Base-by-base conservation (phyloP, 2,888 invertebrate species). In the Germaria angustata region DNA sequence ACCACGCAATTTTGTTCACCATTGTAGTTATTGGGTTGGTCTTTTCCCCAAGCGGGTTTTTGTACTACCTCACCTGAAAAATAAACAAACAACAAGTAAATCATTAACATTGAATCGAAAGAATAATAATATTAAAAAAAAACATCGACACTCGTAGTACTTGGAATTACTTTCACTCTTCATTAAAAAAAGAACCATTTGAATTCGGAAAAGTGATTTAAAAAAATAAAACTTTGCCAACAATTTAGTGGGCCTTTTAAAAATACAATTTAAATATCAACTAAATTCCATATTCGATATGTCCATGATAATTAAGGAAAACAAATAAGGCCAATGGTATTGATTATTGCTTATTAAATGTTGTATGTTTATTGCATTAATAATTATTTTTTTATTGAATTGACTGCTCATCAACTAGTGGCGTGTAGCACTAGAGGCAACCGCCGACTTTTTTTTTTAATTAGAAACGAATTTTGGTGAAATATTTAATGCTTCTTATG, bases 1-100 rank as follows among this genome's bases (percentile, higher is more conserved):
- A 97, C 97, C n/a, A 95, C 97, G 91, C 98, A 98, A 90, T 98
- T 97, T 90, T 98, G 98, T 88, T 98, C 97, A 0, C 97, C 97
- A 89, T 98, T 98, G 92, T 98, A 98, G 90, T 98, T 98, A 90
- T 98, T 98, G 0, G 98, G 98, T 89, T 98, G 98, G 88, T 97
- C 97, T 89, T 96, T 96, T 65, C 97, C 97, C 98, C 98, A 98
- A 0, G 96, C 93, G 4, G 96, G 96, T 86, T 94, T 94, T 7
- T 93, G 93, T 8, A 97, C 95, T 68, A 95, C 92, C 86, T 96
- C 95, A 57, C 96, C 96, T 96, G 78, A 71, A 39, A 76, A 34
- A 32, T 8, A 51, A 59, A 24, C 39, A 24, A 44, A 59, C 8
- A 51, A 32, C 55, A 17, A 9, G 4, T 32, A 41, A 69, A 55